Conservation (phyloP, 2,888 invertebrate genomes). For the Drosophila rubida region DNA sequence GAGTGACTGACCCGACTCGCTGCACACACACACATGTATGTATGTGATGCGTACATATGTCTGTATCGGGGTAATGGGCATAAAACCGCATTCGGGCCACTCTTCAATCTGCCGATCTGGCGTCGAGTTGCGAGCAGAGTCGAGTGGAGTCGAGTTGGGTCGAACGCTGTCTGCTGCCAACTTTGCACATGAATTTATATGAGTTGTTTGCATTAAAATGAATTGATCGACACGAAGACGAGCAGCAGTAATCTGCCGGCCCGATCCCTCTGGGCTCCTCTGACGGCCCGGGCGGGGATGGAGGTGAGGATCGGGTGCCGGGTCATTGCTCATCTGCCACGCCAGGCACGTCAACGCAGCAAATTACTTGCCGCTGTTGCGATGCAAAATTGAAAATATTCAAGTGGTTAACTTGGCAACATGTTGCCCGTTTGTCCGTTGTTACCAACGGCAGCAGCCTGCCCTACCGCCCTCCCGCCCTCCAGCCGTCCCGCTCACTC, state of each 20-base stretch:
- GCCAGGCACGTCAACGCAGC: conserved; percentile 79
- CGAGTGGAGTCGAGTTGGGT: not conserved
- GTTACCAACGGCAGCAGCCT: conserved; percentile 32
- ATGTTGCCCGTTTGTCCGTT: conserved; percentile 46
- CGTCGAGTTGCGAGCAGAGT: conserved; percentile 19
- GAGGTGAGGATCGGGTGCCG: conserved; percentile 23
- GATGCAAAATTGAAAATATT: conserved; percentile 79
- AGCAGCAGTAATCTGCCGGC: conserved; percentile 7
- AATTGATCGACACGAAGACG: conserved; percentile 71
- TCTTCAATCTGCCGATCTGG: conserved; percentile 54
- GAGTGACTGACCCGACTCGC: conserved; percentile 49
- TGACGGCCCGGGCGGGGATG: no score
- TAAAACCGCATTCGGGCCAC: conserved; percentile 27
- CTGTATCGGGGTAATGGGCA: conserved; percentile 1
- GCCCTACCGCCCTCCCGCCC: conserved; percentile 3
- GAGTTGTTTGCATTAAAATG: conserved; percentile 78
- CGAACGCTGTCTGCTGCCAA: conserved; percentile 44
- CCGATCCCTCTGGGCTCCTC: no score
- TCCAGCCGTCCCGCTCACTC: not conserved
- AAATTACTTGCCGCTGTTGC: conserved; percentile 73
- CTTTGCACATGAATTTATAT: conserved; percentile 76
- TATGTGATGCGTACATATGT: not conserved
- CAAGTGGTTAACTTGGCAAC: conserved; percentile 79
- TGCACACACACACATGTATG: not conserved
- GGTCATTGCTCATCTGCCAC: conserved; percentile 79